Evolutionary conservation across 2,113 vertebrate genomes (phyloP).

Genomic region (Peucedramus taeniatus): DNA sequence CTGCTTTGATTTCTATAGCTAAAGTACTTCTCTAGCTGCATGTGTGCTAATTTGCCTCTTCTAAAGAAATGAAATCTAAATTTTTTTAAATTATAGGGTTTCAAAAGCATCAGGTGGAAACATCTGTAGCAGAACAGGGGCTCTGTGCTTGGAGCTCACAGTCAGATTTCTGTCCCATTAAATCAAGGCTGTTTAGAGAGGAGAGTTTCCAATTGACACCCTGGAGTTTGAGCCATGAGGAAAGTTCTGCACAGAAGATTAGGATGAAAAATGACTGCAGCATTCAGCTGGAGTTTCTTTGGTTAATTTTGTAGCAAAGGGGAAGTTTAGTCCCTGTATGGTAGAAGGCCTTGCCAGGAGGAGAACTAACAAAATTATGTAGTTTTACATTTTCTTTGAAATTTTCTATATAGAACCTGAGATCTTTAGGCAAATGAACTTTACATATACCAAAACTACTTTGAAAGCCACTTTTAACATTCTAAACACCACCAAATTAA

Average conservation of each 20-base stretch:
- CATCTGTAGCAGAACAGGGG: not conserved
- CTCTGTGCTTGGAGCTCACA: not conserved
- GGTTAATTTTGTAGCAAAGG: not conserved
- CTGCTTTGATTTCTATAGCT: not conserved
- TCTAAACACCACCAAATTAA: not conserved
- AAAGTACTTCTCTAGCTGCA: not conserved
- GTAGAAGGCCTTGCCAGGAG: not conserved
- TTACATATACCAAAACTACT: accelerated
- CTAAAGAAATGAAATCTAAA: not conserved
- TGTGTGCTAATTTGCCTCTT: not conserved
- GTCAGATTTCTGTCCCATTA: not conserved
- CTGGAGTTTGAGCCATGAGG: not conserved
- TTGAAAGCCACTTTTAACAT: not conserved
- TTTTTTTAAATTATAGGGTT: not conserved
- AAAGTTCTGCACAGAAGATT: not conserved
- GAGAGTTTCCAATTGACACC: not conserved
- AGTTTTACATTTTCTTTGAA: not conserved
- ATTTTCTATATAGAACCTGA: not conserved
- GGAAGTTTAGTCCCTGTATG: not conserved
- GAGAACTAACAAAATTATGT: not conserved
- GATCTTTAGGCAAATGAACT: not conserved
- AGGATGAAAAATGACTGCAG: not conserved
- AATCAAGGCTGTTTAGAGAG: not conserved
- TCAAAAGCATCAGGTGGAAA: not conserved
- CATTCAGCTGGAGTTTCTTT: not conserved